Base-by-base conservation (phyloP, 2,888 invertebrate species). In the Lottia scabra region DNA sequence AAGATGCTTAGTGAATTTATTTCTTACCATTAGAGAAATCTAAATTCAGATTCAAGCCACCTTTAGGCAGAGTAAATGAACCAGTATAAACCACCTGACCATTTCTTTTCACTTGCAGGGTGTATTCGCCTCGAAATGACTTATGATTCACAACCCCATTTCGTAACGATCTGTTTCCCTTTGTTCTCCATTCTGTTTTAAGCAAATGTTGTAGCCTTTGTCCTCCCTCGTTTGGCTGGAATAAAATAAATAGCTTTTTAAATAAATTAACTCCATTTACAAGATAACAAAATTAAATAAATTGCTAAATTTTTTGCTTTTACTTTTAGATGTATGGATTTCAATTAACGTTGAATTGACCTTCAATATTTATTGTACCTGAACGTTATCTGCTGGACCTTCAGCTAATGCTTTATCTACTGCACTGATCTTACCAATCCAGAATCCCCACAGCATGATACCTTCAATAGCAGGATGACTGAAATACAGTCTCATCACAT, bases 401-500 rank as follows among this genome's bases (percentile, higher is more conserved):
- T 74, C 65, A 27, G 72, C 73, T 13, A 75, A 23, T 26, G 75
- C 75, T 12, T 68, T 68, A 13, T 26, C 68, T 10, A 68, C 65
- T 30, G 27, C 43, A 23, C 30, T 43, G 13, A 46, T 30, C 19
- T 26, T 23, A 30, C 65, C 65, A 38, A 64, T 68, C 65, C 65
- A 72, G 43, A 72, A 72, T 27, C 72, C 72, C 72, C 72, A 72
- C 16, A 68, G 30, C 63, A 78, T 48, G 23, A 78, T 64, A 8
- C 76, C 78, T n/a, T 76, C 73, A 30, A 78, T 67, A 15, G 69
- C 67, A 13, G 78, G 78, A 19, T 75, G 73, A 70, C 78, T 78
- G 63, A 72, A 75, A 46, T 67, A 72, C 45, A 78, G 65, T 5
- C 71, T 73, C 44, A 76, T 30, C 5, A 76, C 46, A 26, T 78